Evolutionary conservation across 2,888 invertebrate species (phyloP).

Genomic region (Drosophila birchii): DNA sequence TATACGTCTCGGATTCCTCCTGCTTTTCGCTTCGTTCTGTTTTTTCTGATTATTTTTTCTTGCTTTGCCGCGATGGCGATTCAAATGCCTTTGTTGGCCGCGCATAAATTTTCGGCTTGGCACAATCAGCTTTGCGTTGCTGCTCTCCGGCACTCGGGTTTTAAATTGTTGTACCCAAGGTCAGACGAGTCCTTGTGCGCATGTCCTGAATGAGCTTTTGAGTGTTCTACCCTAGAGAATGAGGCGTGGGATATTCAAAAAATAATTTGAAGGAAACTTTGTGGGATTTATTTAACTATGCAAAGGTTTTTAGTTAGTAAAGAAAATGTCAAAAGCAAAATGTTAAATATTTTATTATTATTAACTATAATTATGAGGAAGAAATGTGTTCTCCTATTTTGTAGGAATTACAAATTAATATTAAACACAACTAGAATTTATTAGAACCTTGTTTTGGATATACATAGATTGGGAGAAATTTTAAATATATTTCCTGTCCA

Average conservation of each 20-base stretch:
- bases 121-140: slow-evolving; percentile 65
- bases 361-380: too few relatives aligned
- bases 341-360: neutral
- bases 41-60: neutral
- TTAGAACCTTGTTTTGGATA: neutral
- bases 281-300: neutral
- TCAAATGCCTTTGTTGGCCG: slow-evolving; percentile 56
- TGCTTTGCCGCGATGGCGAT: slow-evolving; percentile 17
- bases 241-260: slow-evolving; percentile 18
- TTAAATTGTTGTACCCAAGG: slow-evolving; percentile 53
- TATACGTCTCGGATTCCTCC: slow-evolving; percentile 42
- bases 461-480: neutral
- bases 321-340: neutral
- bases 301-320: neutral
- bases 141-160: slow-evolving; percentile 22
- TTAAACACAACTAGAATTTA: neutral
- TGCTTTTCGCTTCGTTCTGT: slow-evolving; percentile 7
- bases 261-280: neutral
- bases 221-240: neutral
- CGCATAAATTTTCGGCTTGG: slow-evolving; percentile 37
- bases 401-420: neutral
- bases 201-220: slow-evolving; percentile 59
- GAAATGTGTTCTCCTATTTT: neutral
- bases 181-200: slow-evolving; percentile 59
- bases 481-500: neutral